Base-by-base conservation (phyloP, 2,113 vertebrate genomes). In the Hemibagrus wyckioides region DNA sequence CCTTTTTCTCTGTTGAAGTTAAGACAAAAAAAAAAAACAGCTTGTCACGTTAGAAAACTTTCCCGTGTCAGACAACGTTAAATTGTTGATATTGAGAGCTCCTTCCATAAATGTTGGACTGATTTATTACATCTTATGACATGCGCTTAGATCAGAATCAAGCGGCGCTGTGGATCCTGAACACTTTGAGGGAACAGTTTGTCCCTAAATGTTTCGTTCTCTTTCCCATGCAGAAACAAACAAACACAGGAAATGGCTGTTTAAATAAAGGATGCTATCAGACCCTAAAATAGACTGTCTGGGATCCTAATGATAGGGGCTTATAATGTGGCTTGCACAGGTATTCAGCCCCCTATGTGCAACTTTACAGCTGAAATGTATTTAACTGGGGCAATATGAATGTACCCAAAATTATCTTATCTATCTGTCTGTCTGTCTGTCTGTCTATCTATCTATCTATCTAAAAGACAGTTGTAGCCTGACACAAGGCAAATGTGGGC, bases 241-340 rank as follows among this genome's bases (percentile, higher is more conserved):
- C 67, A 69, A 57, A 57, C 56, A 85, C 52, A 23, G 84, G 73
- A 85, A 85, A 65, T 61, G 21, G 30, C 63, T 36, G 48, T 65
- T 54, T 52, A 71, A 11, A 41, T 23, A 8, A 8, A 73, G 30
- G n/a, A 4, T 10, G 4, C 71, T 75, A 25, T 44, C 39, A 44
- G 5, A 25, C 71, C 39, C 23, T 23, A 44, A 75, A 75, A 4
- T 14, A 44, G 23, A 13, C 33, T 23, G 23, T 44, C 33, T 9
- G 7, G 25, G 21, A 41, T 73, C 19, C n/a, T 30, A 30, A 4
- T 1, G 28, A 63, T 28, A 13, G 13, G 61, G 28, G 14, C 28
- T 63, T 63, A 13, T 65, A n/a, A n/a, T 15, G 13, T 30, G n/a
- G 13, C 14, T 33, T 33, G 15, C 63, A 17, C 6, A 67, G 17